These are phyloP conservation scores for Tetrax tetrax DNA, from an alignment of 2,113 vertebrate species.

Conservation along the genomic window DNA sequence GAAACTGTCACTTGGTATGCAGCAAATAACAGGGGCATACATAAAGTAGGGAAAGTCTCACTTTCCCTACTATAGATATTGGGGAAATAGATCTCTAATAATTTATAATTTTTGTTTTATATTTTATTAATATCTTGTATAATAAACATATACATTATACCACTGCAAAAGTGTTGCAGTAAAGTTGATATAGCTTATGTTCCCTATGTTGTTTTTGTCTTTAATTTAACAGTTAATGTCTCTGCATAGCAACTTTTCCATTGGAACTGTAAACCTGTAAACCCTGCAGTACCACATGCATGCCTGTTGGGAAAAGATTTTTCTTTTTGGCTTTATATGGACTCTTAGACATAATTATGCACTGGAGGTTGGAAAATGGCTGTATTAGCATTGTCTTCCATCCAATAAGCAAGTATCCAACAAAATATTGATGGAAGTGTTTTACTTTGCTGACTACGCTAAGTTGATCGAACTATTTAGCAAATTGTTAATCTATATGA, in stretches of 20 bases:
- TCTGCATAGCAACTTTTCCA: not conserved
- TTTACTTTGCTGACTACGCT: not conserved
- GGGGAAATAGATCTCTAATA: not conserved
- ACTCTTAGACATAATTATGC: not conserved
- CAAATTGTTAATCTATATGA: not conserved
- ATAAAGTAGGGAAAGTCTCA: not conserved
- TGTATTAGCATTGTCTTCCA: not conserved
- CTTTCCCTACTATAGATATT: not conserved
- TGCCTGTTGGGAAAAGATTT: not conserved
- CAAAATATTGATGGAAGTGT: not conserved
- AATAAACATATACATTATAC: not conserved
- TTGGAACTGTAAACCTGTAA: not conserved
- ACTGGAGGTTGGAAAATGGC: not conserved
- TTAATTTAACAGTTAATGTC: not conserved
- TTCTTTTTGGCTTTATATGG: not conserved
- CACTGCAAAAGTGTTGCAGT: not conserved
- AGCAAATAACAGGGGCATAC: not conserved
- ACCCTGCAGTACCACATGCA: not conserved
- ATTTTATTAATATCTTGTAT: not conserved
- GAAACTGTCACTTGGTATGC: not conserved
- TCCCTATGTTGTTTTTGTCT: not conserved
- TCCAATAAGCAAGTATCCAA: not conserved
- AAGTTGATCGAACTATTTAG: not conserved
- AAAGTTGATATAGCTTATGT: not conserved
- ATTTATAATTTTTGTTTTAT: not conserved